A percentile compares a stretch with the other conserved stretches of the same genome.
phyloP scores from a whole-genome alignment of 2,888 invertebrate species.

The Theristus sp. region DNA sequence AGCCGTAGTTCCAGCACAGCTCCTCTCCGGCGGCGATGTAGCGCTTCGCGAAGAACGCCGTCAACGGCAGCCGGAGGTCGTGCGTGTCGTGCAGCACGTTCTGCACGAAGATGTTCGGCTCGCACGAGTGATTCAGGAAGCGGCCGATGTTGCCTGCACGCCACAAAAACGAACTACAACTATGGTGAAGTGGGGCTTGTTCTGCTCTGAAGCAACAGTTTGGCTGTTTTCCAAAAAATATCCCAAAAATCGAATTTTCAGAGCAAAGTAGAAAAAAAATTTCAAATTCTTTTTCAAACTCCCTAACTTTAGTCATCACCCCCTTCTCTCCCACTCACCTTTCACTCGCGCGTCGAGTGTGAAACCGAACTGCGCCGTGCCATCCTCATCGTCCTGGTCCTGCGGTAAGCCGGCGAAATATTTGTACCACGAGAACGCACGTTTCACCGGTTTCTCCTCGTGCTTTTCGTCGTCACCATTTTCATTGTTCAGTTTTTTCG shows the following conservation, averaged over 20 bases:
- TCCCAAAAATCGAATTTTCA: no score
- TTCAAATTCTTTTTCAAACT: no score
- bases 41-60: constrained; percentile 34
- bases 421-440: background rate
- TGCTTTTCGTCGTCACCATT: no score
- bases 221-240: no score
- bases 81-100: constrained; percentile 97
- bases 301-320: no score
- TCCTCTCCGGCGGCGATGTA: constrained; percentile 67
- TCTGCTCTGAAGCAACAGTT: no score
- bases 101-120: constrained; percentile 83
- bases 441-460: background rate
- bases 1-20: constrained; percentile 94
- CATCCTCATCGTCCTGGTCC: background rate
- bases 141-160: constrained; percentile 86
- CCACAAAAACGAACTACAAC: no score
- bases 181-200: no score
- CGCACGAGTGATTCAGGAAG: constrained; percentile 51
- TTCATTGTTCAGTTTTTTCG: no score
- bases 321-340: no score
- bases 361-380: constrained; percentile 12
- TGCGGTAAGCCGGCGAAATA: background rate
- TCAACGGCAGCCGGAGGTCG: constrained; percentile 50
- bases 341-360: background rate
- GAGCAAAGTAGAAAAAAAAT: no score